Conservation (phyloP, 2,113 vertebrate genomes). For the Tauraco erythrolophus region DNA sequence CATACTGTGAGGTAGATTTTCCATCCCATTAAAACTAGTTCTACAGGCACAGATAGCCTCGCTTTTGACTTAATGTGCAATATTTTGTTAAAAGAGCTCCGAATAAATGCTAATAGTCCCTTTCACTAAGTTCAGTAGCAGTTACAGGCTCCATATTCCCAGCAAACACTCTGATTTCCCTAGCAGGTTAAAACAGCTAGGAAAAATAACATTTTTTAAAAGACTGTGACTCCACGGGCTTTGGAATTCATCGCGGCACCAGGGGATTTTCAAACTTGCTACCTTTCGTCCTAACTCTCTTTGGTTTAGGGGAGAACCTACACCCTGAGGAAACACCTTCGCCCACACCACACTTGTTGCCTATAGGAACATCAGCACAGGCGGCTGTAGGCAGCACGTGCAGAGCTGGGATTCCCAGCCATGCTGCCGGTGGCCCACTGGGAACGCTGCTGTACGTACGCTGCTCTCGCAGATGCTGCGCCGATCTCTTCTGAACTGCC, state of each 20-base stretch:
- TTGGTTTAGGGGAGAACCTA: neutral
- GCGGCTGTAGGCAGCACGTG: neutral
- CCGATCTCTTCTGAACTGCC: neutral
- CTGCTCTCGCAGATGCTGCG: neutral
- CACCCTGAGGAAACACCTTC: neutral
- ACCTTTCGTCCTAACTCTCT: neutral
- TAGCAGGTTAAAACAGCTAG: neutral
- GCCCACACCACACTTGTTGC: neutral
- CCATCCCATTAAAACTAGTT: neutral
- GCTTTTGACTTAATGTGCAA: neutral
- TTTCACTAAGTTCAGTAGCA: neutral
- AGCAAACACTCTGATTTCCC: neutral
- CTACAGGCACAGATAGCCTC: neutral
- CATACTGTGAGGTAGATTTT: neutral
- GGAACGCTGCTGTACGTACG: neutral
- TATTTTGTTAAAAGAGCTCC: neutral
- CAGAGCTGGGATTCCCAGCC: neutral
- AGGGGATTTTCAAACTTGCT: neutral
- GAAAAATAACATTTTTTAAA: neutral
- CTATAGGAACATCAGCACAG: fast-evolving
- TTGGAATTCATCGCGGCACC: fast-evolving
- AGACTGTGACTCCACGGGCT: neutral
- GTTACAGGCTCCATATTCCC: neutral
- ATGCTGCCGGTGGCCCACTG: neutral
- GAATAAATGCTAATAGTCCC: neutral